These are phyloP conservation scores for Cyrtorhinus lividipennis DNA, from an alignment of 1,140 invertebrate genomes.

Conservation along the genomic window DNA sequence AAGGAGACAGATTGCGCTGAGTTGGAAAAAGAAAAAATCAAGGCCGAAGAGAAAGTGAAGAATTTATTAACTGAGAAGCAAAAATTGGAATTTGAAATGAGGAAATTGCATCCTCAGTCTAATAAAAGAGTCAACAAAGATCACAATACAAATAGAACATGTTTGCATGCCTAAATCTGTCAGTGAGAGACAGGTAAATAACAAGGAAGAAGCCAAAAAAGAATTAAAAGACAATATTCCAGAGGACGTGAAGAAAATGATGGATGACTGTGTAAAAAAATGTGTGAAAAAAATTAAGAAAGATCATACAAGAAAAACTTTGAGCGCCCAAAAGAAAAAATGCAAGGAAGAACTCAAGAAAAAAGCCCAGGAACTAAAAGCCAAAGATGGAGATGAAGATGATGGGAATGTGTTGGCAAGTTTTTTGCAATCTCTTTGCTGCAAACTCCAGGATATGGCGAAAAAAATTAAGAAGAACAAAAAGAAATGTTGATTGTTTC, in stretches of 20 bases:
- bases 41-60: background rate
- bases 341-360: background rate
- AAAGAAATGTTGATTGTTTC: background rate
- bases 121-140: background rate
- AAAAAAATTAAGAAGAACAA: background rate
- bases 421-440: background rate
- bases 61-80: background rate
- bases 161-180: too few relatives aligned
- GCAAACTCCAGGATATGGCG: background rate
- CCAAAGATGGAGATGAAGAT: background rate
- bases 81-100: background rate
- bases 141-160: background rate
- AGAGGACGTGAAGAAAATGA: background rate
- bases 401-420: background rate
- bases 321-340: background rate
- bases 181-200: too few relatives aligned
- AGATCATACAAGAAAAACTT: background rate
- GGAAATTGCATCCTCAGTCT: background rate
- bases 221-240: too few relatives aligned
- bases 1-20: background rate
- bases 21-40: background rate
- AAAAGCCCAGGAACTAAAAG: background rate
- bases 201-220: background rate
- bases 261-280: background rate
- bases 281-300: background rate